These are phyloP conservation scores for Sebastes cheni DNA, from an alignment of 2,797 vertebrate species.

Conservation along the genomic window DNA sequence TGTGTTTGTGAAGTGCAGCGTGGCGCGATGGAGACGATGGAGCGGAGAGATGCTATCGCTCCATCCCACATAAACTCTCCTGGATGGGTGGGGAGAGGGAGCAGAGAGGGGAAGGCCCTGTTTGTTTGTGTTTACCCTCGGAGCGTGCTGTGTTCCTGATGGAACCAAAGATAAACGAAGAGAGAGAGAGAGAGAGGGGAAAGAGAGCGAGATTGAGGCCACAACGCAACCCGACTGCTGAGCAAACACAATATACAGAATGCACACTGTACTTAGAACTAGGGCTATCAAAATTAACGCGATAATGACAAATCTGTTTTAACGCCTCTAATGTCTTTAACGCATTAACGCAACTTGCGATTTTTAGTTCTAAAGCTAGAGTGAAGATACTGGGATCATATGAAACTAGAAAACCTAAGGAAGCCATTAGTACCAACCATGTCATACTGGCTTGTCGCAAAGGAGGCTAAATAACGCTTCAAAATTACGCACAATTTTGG, in stretches of 20 bases:
- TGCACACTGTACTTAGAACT: not conserved
- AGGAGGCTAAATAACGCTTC: no score
- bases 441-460: no score
- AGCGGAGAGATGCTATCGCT: conserved; percentile 75
- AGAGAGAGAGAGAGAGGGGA: not conserved
- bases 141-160: conserved; percentile 74
- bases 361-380: no score
- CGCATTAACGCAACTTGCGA: no score
- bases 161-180: conserved; percentile 55
- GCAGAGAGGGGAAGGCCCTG: conserved; percentile 41
- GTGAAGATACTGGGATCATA: no score
- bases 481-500: no score
- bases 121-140: conserved; percentile 79
- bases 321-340: no score
- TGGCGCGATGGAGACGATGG: conserved; percentile 73
- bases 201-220: conserved; percentile 1
- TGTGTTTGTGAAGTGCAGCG: conserved; percentile 75
- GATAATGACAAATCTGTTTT: no score
- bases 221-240: conserved; percentile 2
- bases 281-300: no score
- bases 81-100: conserved; percentile 45
- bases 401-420: no score
- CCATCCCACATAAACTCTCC: conserved; percentile 77
- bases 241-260: conserved; percentile 17
- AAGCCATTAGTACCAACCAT: no score